A percentile compares a stretch with the other conserved stretches of the same genome.
phyloP scores from a whole-genome alignment of 2,113 vertebrate species.

The Ammospiza nelsoni region DNA sequence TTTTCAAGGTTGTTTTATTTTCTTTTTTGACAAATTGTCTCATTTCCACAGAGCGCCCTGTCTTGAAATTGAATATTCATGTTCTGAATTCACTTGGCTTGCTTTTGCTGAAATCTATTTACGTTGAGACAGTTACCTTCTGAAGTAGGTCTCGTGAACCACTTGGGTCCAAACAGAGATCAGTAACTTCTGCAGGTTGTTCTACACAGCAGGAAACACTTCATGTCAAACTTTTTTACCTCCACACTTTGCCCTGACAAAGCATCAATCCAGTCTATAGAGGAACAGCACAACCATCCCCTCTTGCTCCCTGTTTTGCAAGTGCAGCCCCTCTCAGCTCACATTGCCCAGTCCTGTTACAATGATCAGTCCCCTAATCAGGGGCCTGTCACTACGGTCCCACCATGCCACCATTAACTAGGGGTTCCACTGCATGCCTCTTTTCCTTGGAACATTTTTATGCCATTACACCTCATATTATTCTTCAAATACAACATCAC shows the following conservation, averaged over 20 bases:
- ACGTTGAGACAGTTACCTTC: not conserved
- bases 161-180: not conserved
- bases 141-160: not conserved
- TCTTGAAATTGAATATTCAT: conserved; percentile 34
- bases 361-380: not conserved
- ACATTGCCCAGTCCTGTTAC: not conserved
- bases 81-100: conserved; percentile 4
- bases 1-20: not conserved
- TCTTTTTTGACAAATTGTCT: not conserved
- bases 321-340: not conserved
- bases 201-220: not conserved
- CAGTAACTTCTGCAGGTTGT: not conserved
- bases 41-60: not conserved
- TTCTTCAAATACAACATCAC: not conserved
- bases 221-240: not conserved
- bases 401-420: not conserved
- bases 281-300: rapidly evolving
- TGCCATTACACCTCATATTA: not conserved
- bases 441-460: not conserved
- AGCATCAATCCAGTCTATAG: not conserved
- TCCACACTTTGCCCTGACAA: not conserved
- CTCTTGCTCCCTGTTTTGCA: not conserved
- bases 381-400: not conserved
- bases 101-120: not conserved
- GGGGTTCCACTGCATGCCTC: not conserved